Evolutionary conservation across 2,888 invertebrate genomes (phyloP), one percentile per base, ranked within the genome.

Genomic region (Acronicta leporina): DNA sequence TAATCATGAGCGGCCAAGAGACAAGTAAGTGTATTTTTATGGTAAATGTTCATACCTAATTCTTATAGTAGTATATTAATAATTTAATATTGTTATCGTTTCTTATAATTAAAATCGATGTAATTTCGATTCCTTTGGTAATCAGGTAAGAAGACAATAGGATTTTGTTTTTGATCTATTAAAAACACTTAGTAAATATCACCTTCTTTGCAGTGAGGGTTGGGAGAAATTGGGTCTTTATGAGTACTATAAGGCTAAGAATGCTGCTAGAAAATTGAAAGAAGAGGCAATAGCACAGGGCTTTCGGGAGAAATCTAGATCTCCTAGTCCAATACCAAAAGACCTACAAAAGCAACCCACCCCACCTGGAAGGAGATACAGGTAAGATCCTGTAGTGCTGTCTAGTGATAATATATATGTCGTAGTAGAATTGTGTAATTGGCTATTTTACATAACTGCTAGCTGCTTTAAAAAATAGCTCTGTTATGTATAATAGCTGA

Each of bases 201-300:
- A 5, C 7, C n/a, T 61, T 41, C 53, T 84, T 82, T 92, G 56
- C 88, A 97, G 97, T 89, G 99, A 99, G 90, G 99, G 99, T 33
- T 99, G 99, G 99, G 99, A 99, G 90, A 98, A 98, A 91, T 95
- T 99, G 83, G 99, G 99, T 68, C 95, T 99, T 56, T 99, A 99
- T 89, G 99, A 99, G 92, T 99, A 99, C 93, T 99, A 98, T 92
- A 98, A 98, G 92, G 98, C 98, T 7, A 99, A 99, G 92, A 98
- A 98, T 88, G 96, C 96, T 63, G 98, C 99, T 2, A 96, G 97
- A 75, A 98, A 98, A 85, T 96, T 97, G 84, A 98, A 98, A 86
- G 97, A 98, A 82, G 97, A 98, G 68, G 97, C 97, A 54, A 96
- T 98, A 57, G 95, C 95, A 16, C 95, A 95, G 52, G 98, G 98